Evolutionary conservation across 2,113 vertebrate species (phyloP).

Genomic region (Eudorcas thomsonii): DNA sequence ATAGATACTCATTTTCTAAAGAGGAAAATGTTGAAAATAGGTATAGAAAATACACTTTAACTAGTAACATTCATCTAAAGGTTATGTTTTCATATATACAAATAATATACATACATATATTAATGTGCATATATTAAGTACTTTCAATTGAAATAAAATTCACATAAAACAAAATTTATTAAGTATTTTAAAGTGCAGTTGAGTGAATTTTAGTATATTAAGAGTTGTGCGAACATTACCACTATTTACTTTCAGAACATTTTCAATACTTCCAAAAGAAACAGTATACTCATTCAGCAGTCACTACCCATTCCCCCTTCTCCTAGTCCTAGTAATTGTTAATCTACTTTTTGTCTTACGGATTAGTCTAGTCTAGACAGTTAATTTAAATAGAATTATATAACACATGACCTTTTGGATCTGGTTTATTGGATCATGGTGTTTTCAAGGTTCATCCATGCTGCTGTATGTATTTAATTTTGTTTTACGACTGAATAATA

Average conservation of each 20-base stretch:
- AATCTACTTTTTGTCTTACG: background rate
- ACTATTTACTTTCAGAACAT: background rate
- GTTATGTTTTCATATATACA: background rate
- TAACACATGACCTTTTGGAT: background rate
- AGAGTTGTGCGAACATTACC: background rate
- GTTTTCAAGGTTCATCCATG: background rate
- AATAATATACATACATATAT: background rate
- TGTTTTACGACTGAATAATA: background rate
- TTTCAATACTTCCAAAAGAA: background rate
- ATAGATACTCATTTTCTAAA: background rate
- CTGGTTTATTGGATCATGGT: background rate
- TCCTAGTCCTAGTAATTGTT: background rate
- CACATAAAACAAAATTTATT: background rate
- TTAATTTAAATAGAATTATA: background rate
- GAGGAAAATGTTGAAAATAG: background rate
- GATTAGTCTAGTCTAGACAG: background rate
- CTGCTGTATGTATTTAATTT: background rate
- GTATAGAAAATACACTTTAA: background rate
- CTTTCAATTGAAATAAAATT: background rate
- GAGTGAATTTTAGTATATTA: background rate
- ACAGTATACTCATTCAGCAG: background rate
- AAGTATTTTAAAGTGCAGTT: background rate
- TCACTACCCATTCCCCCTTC: background rate
- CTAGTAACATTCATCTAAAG: background rate
- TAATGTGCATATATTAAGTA: background rate